Conservation (phyloP, 2,888 invertebrate species). For the Altica lythri region DNA sequence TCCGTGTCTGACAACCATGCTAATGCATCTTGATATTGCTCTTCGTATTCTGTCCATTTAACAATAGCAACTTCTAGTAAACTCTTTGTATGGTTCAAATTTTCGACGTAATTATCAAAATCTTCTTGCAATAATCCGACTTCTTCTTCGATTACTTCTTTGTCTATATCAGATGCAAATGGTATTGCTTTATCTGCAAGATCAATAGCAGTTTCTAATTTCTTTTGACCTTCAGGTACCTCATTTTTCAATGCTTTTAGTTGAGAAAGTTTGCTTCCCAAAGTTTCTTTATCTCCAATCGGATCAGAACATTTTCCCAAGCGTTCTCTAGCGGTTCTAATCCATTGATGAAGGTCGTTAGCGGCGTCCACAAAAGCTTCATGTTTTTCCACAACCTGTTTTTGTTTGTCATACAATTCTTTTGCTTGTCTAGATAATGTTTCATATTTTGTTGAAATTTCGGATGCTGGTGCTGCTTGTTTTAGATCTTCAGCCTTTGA, state of each 20-base stretch:
- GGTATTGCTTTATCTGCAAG: slow-evolving; percentile 87
- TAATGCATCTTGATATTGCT: slow-evolving; percentile 85
- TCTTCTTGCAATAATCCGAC: slow-evolving; percentile 89
- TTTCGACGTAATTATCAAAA: slow-evolving; percentile 80
- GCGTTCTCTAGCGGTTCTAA: slow-evolving; percentile 86
- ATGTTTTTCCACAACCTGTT: slow-evolving; percentile 87
- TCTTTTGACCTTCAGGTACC: slow-evolving; percentile 80
- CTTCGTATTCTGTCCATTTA: slow-evolving; percentile 93
- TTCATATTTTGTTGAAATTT: slow-evolving; percentile 90
- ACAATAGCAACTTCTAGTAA: slow-evolving; percentile 86
- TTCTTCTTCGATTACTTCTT: slow-evolving; percentile 90
- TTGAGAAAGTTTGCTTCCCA: slow-evolving; percentile 85
- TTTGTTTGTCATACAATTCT: slow-evolving; percentile 86
- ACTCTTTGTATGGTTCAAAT: slow-evolving; percentile 77
- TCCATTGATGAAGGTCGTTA: slow-evolving; percentile 91
- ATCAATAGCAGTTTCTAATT: slow-evolving; percentile 80
- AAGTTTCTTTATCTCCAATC: slow-evolving; percentile 86
- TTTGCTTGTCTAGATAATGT: slow-evolving; percentile 88
- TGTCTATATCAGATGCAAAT: slow-evolving; percentile 82
- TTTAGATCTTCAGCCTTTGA: slow-evolving; percentile 91
- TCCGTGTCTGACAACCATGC: slow-evolving; percentile 92
- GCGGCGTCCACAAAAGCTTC: slow-evolving; percentile 91
- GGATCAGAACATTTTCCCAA: slow-evolving; percentile 91
- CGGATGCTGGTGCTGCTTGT: slow-evolving; percentile 88
- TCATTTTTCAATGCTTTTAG: slow-evolving; percentile 84